Base-by-base conservation (phyloP, 2,797 vertebrate species). In the Chaunax sp. region DNA sequence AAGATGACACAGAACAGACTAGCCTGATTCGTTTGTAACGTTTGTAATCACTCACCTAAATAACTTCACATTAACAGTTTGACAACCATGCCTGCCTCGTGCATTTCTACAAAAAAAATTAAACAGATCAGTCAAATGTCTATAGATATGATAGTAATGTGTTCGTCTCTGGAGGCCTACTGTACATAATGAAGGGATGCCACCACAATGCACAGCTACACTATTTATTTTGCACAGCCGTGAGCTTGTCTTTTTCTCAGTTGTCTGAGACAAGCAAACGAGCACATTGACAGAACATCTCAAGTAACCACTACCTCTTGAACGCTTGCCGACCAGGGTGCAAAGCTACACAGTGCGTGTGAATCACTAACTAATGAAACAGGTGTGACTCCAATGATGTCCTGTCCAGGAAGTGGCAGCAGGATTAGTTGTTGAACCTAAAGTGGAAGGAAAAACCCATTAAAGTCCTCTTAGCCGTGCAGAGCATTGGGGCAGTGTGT, bases 361-460 rank as follows among this genome's bases (percentile, higher is more conserved):
- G 22, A 72, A 75, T 55, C 1, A 43, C 72, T 75, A 38, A 20
- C 7, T 65, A 70, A 81, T 22, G 18, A 79, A 66, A 67, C 68
- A 69, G 60, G 51, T 72, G 50, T 30, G 56, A 58, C 50, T 53
- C 61, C 28, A 30, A 33, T 43, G 53, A 70, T 73, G 69, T 76
- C 62, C 69, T 41, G 69, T 62, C 49, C 67, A 69, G 59, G 14
- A 15, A 77, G 52, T 73, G 60, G 23, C 64, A 26, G 43, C 47
- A 43, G 25, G 67, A 68, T 71, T 77, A 83, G 67, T 73, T 76
- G 47, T 77, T 72, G 54, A 80, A 81, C 52, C 68, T 66, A 38
- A 83, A 80, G 73, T 71, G 60, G 73, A 73, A 75, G 76, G 57
- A 79, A 81, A 85, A 87, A 72, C 20, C 78, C 78, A 85, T 84